Percentiles rank a stretch among this genome's conserved stretches.
Evolutionary conservation across 2,797 vertebrate genomes (phyloP).

Genomic region (Pseudopleuronectes americanus): DNA sequence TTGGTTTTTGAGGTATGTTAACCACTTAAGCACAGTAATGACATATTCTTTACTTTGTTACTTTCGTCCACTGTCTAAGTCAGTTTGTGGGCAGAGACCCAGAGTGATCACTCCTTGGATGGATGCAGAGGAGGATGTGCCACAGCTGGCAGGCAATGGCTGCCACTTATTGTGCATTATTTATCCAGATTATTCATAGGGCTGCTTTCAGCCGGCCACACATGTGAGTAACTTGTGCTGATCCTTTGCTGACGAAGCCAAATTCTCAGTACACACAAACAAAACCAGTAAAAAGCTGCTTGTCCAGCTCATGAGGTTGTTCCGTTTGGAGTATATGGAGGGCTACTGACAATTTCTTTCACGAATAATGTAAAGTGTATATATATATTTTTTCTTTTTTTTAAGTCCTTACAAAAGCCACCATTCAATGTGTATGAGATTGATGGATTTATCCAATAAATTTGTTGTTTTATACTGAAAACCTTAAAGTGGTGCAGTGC

Average conservation of each 20-base stretch:
- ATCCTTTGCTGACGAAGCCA: conserved; percentile 43
- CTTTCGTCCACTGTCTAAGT: no score
- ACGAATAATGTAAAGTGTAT: background rate
- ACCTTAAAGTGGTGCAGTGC: no score
- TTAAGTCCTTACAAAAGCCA: background rate
- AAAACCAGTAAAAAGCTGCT: conserved; percentile 17
- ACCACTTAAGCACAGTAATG: no score
- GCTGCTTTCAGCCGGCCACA: conserved; percentile 32
- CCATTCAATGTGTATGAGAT: background rate
- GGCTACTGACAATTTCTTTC: conserved; percentile 12
- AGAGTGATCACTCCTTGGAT: conserved; percentile 45
- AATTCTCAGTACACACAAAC: conserved; percentile 27
- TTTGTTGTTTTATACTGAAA: background rate
- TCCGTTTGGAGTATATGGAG: background rate
- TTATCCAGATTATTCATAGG: conserved; percentile 51
- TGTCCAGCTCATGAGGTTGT: conserved; percentile 15
- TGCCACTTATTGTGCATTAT: conserved; percentile 52
- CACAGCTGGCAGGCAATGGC: conserved; percentile 38
- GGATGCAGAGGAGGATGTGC: conserved; percentile 40
- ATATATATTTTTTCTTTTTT: background rate
- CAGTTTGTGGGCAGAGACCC: conserved; percentile 6
- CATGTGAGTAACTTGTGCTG: conserved; percentile 30
- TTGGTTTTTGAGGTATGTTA: no score
- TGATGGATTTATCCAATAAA: background rate
- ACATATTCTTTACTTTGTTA: no score